Conservation (phyloP, 2,113 vertebrate species). For the Tenebrosternarchus preto region DNA sequence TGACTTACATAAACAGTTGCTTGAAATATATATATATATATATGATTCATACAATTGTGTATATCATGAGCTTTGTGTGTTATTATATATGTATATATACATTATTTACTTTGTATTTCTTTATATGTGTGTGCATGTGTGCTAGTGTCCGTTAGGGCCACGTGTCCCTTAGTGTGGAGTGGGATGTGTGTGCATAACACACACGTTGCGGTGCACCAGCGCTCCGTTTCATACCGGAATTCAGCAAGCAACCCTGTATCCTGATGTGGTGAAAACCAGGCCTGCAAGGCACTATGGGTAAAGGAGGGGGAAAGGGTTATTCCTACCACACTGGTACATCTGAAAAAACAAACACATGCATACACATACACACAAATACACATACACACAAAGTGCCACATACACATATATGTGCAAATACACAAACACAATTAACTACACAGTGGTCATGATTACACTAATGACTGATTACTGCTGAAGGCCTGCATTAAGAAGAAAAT, state of each 20-base stretch:
- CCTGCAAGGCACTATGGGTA: slow-evolving; percentile 58
- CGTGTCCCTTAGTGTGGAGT: slow-evolving; percentile 64
- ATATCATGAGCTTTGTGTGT: not conserved
- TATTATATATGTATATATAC: slow-evolving; percentile 2
- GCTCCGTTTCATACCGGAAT: slow-evolving; percentile 82
- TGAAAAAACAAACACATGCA: slow-evolving; percentile 19
- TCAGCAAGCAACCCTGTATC: slow-evolving; percentile 79
- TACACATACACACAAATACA: slow-evolving; percentile 13
- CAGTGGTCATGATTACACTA: not conserved
- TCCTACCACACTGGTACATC: slow-evolving; percentile 42
- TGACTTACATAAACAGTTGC: not conserved
- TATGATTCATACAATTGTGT: not conserved
- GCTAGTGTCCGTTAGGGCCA: slow-evolving; percentile 70
- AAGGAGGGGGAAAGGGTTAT: slow-evolving; percentile 59
- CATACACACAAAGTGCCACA: slow-evolving; percentile 12
- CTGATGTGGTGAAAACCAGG: slow-evolving; percentile 77
- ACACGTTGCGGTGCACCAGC: slow-evolving; percentile 69
- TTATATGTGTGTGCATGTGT: slow-evolving; percentile 53
- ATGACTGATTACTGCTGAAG: no score
- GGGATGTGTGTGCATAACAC: slow-evolving; percentile 66
- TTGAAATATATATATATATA: slow-evolving; percentile 33
- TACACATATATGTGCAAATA: not conserved
- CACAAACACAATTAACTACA: not conserved
- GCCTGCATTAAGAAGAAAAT: not conserved
- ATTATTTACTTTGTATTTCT: slow-evolving; percentile 30